Evolutionary conservation across 2,888 invertebrate species (phyloP), one percentile per base, ranked within the genome.

Genomic region (Antitype chi): DNA sequence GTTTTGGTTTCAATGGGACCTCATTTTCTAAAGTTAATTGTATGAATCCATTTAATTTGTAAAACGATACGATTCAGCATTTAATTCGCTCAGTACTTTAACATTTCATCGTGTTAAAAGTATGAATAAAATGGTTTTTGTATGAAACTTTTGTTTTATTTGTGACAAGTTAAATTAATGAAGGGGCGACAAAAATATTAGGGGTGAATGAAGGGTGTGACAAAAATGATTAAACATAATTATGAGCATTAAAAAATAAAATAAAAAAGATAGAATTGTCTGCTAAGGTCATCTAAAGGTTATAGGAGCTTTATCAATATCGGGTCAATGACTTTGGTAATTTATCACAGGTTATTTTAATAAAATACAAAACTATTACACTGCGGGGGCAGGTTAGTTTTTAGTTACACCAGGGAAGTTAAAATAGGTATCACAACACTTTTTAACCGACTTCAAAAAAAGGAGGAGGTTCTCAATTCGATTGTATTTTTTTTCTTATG

Each of bases 91-190:
- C 74, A 80, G 80, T 80, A 80, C 69, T 82, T 85, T 84, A 72
- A 77, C 77, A 72, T 81, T 85, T 74, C 66, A 73, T 81, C 71
- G 82, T 85, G 87, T 81, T 85, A 62, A 80, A 80, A 78, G 67
- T 75, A 80, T 78, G 52, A 87, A 87, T 87, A 87, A 87, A 86
- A 87, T 83, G 80, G 63, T 85, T 87, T 86, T 80, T 81, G 66
- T 79, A 83, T 81, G 72, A 55, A 60, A 63, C 49, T 78, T 82
- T 74, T 80, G 78, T 85, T 86, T 86, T 76, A 76, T 76, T 87
- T 66, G 32, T 68, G 43, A 68, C 17, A 64, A 63, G 23, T 64
- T 72, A 6, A 57, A 70, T 80, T 49, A 57, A 67, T 76, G 55
- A 55, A 64, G 52, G 32, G 57, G 47, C 55, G 59, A 55, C n/a